Conservation (phyloP, 2,797 vertebrate species). For the Lutjanus campechanus region DNA sequence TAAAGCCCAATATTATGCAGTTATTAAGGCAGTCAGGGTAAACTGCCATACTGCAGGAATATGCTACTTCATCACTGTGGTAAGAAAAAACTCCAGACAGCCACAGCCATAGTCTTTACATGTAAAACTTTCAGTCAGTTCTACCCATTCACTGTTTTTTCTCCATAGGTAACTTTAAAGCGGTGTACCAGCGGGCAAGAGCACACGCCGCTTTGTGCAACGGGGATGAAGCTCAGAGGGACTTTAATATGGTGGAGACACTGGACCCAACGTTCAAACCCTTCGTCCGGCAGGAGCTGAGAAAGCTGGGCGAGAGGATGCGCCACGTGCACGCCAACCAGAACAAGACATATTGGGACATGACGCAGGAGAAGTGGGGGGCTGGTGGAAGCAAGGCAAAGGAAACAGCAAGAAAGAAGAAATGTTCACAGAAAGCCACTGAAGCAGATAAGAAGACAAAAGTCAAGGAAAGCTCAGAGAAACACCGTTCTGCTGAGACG, state of each 20-base stretch:
- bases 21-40: no score
- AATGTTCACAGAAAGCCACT: conserved; percentile 38
- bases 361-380: conserved; percentile 78
- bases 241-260: conserved; percentile 77
- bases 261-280: conserved; percentile 83
- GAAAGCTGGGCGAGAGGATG: conserved; percentile 74
- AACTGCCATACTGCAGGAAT: no score
- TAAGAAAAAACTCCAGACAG: no score
- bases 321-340: conserved; percentile 65
- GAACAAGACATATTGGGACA: conserved; percentile 84
- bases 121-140: conserved; percentile 6
- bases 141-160: not conserved
- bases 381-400: conserved; percentile 60
- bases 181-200: conserved; percentile 82
- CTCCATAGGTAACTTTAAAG: conserved; percentile 84
- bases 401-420: conserved; percentile 48
- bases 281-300: conserved; percentile 79
- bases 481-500: conserved; percentile 34
- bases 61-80: no score
- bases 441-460: conserved; percentile 40
- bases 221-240: conserved; percentile 75
- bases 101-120: not conserved
- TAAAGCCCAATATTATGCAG: no score
- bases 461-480: conserved; percentile 35
- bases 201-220: conserved; percentile 83